These are phyloP conservation scores for Salticus scenicus DNA, from an alignment of 2,888 invertebrate species.

Conservation along the genomic window DNA sequence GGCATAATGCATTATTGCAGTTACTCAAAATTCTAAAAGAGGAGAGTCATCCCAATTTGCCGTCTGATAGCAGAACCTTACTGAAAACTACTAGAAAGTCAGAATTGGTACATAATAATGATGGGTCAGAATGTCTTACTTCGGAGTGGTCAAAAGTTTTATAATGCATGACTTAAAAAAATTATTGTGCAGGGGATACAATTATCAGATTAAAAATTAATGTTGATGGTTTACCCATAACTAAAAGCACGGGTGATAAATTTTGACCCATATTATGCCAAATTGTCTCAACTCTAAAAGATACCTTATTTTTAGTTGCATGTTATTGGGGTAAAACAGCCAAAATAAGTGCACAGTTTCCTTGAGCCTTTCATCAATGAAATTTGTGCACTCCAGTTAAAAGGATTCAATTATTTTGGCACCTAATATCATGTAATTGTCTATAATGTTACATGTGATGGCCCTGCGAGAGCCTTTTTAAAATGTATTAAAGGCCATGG, in stretches of 20 bases:
- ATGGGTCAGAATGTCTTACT: too few species aligned
- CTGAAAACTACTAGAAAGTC: too few species aligned
- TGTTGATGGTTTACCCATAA: constrained; percentile 14
- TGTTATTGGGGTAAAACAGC: neutral
- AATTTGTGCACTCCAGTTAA: neutral
- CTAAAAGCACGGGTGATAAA: neutral
- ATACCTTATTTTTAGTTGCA: constrained; percentile 17
- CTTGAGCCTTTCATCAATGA: constrained; percentile 7
- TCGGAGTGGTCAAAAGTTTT: too few species aligned
- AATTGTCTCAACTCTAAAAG: neutral
- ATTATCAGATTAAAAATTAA: neutral
- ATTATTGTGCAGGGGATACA: neutral
- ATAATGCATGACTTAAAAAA: too few species aligned
- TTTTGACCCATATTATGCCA: constrained; percentile 25
- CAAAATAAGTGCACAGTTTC: neutral
- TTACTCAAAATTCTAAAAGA: too few species aligned
- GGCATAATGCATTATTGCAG: too few species aligned
- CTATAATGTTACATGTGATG: neutral
- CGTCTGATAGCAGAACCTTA: too few species aligned
- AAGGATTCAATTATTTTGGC: neutral
- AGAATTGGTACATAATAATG: too few species aligned
- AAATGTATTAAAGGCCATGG: constrained; percentile 26
- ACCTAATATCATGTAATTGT: neutral
- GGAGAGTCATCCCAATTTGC: too few species aligned
- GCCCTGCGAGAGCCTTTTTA: constrained; percentile 22